Percentiles rank a stretch among this genome's conserved stretches.
Conservation (phyloP, 2,113 vertebrate genomes). For the Copsychus sechellarum region DNA sequence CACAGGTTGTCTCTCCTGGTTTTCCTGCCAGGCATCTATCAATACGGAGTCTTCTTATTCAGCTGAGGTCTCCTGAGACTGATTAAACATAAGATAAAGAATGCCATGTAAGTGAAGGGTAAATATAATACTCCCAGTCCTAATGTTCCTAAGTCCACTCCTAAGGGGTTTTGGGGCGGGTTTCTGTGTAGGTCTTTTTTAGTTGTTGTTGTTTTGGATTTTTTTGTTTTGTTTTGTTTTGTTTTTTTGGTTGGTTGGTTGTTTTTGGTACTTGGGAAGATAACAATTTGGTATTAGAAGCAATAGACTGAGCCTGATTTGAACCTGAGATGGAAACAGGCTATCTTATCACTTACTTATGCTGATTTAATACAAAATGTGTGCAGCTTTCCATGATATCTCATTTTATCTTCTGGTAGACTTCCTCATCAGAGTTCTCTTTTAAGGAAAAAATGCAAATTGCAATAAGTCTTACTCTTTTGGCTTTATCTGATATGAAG, state of each 20-base stretch:
- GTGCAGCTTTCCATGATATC: not conserved
- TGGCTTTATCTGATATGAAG: not conserved
- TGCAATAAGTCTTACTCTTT: not conserved
- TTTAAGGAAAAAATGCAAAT: constrained; percentile 9
- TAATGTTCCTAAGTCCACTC: not conserved
- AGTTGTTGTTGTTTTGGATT: not conserved
- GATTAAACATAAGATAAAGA: not conserved
- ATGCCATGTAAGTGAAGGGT: not conserved
- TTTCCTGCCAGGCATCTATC: not conserved
- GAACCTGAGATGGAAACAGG: not conserved
- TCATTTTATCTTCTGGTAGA: not conserved
- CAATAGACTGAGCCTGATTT: not conserved
- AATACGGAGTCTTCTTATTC: not conserved
- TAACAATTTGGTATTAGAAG: not conserved
- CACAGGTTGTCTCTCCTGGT: not conserved
- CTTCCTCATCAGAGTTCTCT: not conserved
- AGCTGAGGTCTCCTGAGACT: not conserved
- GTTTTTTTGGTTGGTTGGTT: not conserved
- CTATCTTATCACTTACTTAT: not conserved
- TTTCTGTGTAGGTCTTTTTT: not conserved
- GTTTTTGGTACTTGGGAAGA: not conserved
- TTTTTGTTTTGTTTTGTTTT: not conserved
- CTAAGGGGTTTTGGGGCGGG: too few species aligned
- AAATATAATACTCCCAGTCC: not conserved
- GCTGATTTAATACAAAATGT: not conserved